Base-by-base conservation (phyloP, 2,888 invertebrate genomes). In the Dicroscelio sp. region DNA sequence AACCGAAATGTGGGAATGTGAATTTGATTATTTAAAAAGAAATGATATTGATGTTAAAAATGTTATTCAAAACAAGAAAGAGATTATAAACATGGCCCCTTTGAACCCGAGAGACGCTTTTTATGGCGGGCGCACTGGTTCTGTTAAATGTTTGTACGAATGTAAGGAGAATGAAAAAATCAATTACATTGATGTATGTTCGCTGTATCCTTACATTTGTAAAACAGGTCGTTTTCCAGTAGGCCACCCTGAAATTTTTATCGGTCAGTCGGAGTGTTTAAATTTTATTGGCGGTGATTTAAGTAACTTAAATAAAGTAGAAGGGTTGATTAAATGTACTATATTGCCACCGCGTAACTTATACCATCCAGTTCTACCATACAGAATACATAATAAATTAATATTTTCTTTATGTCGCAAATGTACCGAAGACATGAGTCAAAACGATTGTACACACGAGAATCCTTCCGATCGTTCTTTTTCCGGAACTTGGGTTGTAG, bases 331-430 rank as follows among this genome's bases (percentile, higher is more conserved):
- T 0, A 94, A 94, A 79, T 94, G 94, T 55, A 88, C 73, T 20
- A 88, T 95, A 38, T 69, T 95, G 12, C 93, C 94, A 17, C 94
- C 94, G 1, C 78, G 79, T 43, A 73, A 93, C 73, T 92, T 90
- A 73, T 96, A 94, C 76, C 94, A 94, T 38, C 96, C 96, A 8
- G 95, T 96, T 0, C 85, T 96, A 20, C 96, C 96, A 0, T 83
- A 92, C 6, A 91, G 93, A 88, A 94, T 94, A 55, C 93, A 95
- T 73, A 91, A 92, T 43, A 71, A 30, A 94, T 95, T 90, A n/a
- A 3, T 67, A 10, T 97, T 96, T 93, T 90, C 94, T 3, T 86
- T 97, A 4, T 96, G 96, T 93, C 87, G 94, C 14, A 92, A 91
- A 0, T 96, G 96, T 89, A 95, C 93, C 38, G 94, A 96, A 43